phyloP scores from a whole-genome alignment of 2,888 invertebrate species.

The Myathropa florea region DNA sequence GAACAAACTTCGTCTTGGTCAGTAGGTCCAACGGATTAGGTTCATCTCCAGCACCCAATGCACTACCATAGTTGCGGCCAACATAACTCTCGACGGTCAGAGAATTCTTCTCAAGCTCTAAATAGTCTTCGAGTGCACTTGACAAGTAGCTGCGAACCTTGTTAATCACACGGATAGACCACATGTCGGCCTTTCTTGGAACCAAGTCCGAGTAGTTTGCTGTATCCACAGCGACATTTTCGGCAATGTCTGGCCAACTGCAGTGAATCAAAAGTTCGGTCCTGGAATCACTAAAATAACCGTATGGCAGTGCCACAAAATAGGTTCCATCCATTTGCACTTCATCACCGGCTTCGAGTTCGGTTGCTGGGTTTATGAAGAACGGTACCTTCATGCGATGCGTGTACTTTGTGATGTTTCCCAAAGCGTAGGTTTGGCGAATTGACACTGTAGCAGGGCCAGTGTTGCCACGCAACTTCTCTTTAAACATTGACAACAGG shows the following conservation, averaged over 20 bases:
- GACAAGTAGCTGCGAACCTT: conserved; percentile 89
- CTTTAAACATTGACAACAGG: conserved; percentile 92
- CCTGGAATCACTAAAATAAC: conserved; percentile 90
- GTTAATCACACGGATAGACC: conserved; percentile 86
- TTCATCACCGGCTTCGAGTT: conserved; percentile 60
- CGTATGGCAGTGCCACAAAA: conserved; percentile 88
- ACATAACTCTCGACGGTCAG: conserved; percentile 76
- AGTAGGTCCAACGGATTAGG: conserved; percentile 86
- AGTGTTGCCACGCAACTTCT: conserved; percentile 88
- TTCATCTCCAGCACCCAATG: conserved; percentile 81
- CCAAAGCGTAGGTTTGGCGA: conserved; percentile 84
- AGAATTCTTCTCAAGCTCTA: conserved; percentile 83
- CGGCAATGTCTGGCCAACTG: conserved; percentile 93
- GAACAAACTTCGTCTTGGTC: conserved; percentile 86
- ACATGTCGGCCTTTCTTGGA: conserved; percentile 88
- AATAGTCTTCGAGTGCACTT: conserved; percentile 87
- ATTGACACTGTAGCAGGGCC: conserved; percentile 85
- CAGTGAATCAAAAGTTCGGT: conserved; percentile 89
- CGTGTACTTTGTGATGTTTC: conserved; percentile 77
- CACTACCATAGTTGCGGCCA: conserved; percentile 80
- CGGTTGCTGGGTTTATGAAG: conserved; percentile 73
- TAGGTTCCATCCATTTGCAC: conserved; percentile 78
- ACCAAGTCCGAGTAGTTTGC: conserved; percentile 94
- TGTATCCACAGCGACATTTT: conserved; percentile 93
- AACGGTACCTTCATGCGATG: conserved; percentile 59